These are phyloP conservation scores for Phalangium opilio DNA, from an alignment of 2,888 invertebrate genomes.

Conservation along the genomic window DNA sequence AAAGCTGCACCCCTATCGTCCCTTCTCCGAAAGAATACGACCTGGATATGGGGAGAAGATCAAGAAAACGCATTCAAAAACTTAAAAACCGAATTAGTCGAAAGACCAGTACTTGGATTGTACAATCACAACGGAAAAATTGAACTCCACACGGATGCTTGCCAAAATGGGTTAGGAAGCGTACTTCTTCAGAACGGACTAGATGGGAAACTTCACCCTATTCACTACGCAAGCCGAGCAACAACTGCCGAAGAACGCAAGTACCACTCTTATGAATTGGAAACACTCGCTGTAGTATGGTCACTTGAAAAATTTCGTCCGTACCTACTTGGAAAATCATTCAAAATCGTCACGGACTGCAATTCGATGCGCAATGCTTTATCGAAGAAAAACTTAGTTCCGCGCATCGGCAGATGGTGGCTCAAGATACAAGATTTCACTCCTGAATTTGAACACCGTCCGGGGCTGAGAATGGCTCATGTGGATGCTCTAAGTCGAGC, in stretches of 20 bases:
- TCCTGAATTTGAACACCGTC: constrained; percentile 2
- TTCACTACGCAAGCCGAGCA: background rate
- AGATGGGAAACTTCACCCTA: constrained; percentile 1
- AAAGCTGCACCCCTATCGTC: background rate
- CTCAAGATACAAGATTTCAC: constrained; percentile 3
- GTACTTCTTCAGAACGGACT: constrained; percentile 1
- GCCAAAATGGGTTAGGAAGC: constrained; percentile 2
- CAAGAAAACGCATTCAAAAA: background rate
- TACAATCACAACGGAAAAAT: constrained; percentile 1
- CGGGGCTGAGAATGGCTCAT: constrained; percentile 5
- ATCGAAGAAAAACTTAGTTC: background rate
- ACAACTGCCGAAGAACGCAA: constrained; percentile 1
- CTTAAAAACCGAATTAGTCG: background rate
- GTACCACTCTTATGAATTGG: constrained; percentile 2
- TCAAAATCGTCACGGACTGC: constrained; percentile 4
- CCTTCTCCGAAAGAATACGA: background rate
- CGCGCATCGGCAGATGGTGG: constrained; percentile 3
- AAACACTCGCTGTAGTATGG: constrained; percentile 5
- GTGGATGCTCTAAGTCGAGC: constrained; percentile 7
- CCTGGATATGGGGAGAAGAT: background rate
- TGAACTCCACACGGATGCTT: constrained; percentile 6
- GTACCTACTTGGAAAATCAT: constrained; percentile 2
- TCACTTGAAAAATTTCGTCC: constrained; percentile 5
- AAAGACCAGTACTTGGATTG: background rate
- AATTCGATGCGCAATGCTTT: background rate